Conservation (phyloP, 2,113 vertebrate genomes). For the Macrotis lagotis region DNA sequence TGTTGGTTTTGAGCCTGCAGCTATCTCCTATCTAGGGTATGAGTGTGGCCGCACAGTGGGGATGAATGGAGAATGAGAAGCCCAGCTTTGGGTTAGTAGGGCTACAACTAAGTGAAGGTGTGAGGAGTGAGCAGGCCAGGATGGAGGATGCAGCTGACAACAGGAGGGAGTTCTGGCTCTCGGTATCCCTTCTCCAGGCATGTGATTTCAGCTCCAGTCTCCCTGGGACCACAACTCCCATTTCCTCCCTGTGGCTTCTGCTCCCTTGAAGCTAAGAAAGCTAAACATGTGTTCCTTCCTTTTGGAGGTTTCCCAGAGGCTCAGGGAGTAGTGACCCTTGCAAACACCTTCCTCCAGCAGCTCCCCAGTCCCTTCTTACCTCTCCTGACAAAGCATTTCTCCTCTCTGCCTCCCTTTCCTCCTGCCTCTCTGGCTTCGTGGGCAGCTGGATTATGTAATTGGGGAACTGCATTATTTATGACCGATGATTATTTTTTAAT, state of each 20-base stretch:
- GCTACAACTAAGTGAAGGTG: background rate
- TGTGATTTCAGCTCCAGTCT: background rate
- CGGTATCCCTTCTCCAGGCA: background rate
- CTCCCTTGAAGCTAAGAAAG: background rate
- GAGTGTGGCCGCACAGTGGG: background rate
- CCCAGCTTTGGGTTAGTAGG: background rate
- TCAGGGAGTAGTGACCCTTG: background rate
- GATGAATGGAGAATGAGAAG: background rate
- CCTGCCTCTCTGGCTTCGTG: constrained; percentile 23
- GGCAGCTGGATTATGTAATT: constrained; percentile 70
- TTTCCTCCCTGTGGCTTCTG: background rate
- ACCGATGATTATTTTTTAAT: constrained; percentile 80
- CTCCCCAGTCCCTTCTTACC: constrained; percentile 1
- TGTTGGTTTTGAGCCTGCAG: background rate
- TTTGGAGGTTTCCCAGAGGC: background rate
- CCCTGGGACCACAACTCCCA: background rate
- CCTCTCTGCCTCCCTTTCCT: constrained; percentile 14
- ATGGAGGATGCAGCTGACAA: background rate
- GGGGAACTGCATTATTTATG: constrained; percentile 78
- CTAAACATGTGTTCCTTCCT: background rate
- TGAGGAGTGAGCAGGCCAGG: background rate
- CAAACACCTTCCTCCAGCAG: background rate
- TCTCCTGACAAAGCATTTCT: constrained; percentile 9
- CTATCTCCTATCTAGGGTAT: background rate
- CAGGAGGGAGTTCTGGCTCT: background rate